A percentile compares a stretch with the other conserved stretches of the same genome.
Conservation (phyloP, 2,797 vertebrate genomes). For the Lacerta viridis region DNA sequence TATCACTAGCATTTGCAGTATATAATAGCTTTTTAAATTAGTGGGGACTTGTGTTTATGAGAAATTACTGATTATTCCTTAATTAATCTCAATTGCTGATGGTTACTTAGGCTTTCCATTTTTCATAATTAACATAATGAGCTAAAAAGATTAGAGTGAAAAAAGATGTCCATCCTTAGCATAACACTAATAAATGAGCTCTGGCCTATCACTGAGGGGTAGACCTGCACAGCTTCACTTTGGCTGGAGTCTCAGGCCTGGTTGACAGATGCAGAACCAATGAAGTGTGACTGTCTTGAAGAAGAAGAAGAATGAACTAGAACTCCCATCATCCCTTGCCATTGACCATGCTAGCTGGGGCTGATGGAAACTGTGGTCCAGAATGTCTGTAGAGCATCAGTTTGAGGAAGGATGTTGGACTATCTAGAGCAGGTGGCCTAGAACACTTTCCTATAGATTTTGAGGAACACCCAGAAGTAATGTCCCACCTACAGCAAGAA, state of each 20-base stretch:
- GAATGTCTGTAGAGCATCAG: no score
- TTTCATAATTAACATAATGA: conserved; percentile 49
- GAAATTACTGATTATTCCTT: conserved; percentile 46
- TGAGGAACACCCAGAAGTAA: neutral
- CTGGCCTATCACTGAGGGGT: neutral
- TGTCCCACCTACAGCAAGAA: neutral
- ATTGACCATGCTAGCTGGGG: no score
- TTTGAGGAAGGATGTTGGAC: no score
- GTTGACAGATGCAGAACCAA: neutral
- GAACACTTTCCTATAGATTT: neutral
- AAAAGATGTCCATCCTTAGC: conserved; percentile 31
- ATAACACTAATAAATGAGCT: conserved; percentile 18
- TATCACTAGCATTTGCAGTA: conserved; percentile 1
- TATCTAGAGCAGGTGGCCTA: neutral
- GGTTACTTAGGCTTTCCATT: conserved; percentile 40
- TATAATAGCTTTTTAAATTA: conserved; percentile 37
- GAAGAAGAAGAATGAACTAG: no score
- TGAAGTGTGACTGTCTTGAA: no score
- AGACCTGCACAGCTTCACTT: neutral
- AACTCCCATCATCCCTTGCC: no score
- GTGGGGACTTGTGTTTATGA: conserved; percentile 37
- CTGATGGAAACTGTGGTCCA: no score
- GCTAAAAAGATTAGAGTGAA: conserved; percentile 44
- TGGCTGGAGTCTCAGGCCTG: neutral
- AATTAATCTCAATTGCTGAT: conserved; percentile 47